Evolutionary conservation across 2,797 vertebrate genomes (phyloP).

Genomic region (Parauchenoglanis ngamensis): DNA sequence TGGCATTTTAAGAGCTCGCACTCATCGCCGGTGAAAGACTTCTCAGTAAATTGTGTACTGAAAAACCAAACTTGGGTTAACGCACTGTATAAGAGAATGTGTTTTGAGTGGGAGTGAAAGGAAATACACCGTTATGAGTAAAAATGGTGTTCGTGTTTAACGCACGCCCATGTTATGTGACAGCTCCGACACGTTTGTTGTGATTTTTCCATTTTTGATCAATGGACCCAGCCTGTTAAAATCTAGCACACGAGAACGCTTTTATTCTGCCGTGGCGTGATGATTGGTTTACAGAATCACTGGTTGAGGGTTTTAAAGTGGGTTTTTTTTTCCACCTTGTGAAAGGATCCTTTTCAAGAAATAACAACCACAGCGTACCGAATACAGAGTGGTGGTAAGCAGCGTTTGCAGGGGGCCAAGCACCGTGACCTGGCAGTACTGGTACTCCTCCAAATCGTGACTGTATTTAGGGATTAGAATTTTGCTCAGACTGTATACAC

Average conservation of each 20-base stretch:
- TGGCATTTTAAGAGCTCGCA: conserved; percentile 11
- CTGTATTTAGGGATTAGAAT: background rate
- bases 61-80: conserved; percentile 6
- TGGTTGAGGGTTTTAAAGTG: background rate
- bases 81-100: conserved; percentile 13
- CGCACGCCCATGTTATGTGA: background rate
- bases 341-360: background rate
- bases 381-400: background rate
- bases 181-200: background rate
- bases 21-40: background rate
- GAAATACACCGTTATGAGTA: conserved; percentile 16
- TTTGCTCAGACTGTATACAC: background rate
- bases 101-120: conserved; percentile 29
- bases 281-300: background rate
- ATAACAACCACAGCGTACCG: background rate
- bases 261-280: background rate
- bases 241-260: background rate
- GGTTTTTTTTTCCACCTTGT: no score
- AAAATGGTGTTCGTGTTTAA: background rate
- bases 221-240: background rate
- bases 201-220: background rate
- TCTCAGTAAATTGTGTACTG: conserved; percentile 37
- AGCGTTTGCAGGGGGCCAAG: background rate
- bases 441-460: no score
- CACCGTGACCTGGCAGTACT: background rate